These are phyloP conservation scores for Drosophila aldrichi DNA, from an alignment of 2,888 invertebrate species.

Conservation along the genomic window DNA sequence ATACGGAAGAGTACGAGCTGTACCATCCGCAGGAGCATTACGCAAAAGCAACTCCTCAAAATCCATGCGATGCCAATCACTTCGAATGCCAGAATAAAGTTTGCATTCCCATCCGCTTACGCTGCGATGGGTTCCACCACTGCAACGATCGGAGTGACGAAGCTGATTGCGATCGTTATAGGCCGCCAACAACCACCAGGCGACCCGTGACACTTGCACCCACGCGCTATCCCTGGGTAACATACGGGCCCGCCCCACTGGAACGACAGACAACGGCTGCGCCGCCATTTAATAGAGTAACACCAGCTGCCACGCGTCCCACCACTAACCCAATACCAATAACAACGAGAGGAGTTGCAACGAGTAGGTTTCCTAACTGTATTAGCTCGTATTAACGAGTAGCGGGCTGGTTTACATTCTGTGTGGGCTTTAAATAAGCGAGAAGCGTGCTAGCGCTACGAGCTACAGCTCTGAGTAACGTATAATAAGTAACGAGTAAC, in stretches of 20 bases:
- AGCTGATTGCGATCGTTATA: slow-evolving; percentile 83
- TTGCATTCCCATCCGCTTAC: slow-evolving; percentile 86
- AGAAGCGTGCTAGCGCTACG: background rate
- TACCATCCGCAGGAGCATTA: slow-evolving; percentile 61
- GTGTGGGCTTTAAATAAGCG: background rate
- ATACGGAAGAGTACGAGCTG: slow-evolving; percentile 60
- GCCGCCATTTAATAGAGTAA: slow-evolving; percentile 21
- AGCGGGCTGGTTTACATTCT: slow-evolving; percentile 6
- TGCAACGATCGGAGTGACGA: slow-evolving; percentile 89
- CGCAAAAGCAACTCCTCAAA: slow-evolving; percentile 61
- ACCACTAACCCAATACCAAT: slow-evolving; percentile 61
- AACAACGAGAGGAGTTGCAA: slow-evolving; percentile 48
- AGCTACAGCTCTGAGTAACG: background rate
- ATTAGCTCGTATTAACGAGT: slow-evolving; percentile 15
- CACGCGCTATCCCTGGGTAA: slow-evolving; percentile 22
- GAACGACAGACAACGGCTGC: slow-evolving; percentile 50
- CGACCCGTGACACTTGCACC: slow-evolving; percentile 31
- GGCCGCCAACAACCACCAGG: slow-evolving; percentile 35
- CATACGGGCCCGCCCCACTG: slow-evolving; percentile 16
- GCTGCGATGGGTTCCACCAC: slow-evolving; percentile 87
- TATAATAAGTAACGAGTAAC: background rate
- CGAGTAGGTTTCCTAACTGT: slow-evolving; percentile 66
- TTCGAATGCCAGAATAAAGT: slow-evolving; percentile 88
- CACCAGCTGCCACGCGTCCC: slow-evolving; percentile 28
- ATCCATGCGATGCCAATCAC: slow-evolving; percentile 86